Conservation (phyloP, 1,140 invertebrate genomes). For the Caenorhabditis latens region DNA sequence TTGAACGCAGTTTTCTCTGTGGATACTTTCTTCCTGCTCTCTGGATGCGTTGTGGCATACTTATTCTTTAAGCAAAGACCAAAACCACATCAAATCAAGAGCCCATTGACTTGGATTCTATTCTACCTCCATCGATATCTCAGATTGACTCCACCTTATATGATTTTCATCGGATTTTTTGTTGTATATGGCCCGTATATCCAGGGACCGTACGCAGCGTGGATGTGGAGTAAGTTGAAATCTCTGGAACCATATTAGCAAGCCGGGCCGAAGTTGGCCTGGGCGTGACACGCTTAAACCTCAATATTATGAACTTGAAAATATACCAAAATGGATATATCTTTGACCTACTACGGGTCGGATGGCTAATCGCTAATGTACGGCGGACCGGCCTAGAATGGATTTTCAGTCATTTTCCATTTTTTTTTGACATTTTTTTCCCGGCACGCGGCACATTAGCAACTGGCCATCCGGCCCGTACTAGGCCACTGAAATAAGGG, state of each 20-base stretch:
- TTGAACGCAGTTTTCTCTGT: slow-evolving; percentile 56
- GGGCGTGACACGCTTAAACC: too few relatives aligned
- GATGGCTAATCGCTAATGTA: too few relatives aligned
- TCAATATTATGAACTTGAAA: too few relatives aligned
- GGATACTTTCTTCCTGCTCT: slow-evolving; percentile 63
- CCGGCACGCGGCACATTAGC: too few relatives aligned
- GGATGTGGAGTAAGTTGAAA: slow-evolving; percentile 9
- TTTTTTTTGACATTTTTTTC: too few relatives aligned
- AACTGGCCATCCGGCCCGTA: background rate
- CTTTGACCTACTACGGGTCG: too few relatives aligned
- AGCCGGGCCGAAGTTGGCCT: too few relatives aligned
- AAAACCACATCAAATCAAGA: background rate
- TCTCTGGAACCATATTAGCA: too few relatives aligned
- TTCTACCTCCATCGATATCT: slow-evolving; percentile 66
- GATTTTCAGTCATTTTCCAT: too few relatives aligned
- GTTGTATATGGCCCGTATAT: slow-evolving; percentile 71
- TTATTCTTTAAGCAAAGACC: slow-evolving; percentile 62
- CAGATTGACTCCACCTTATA: slow-evolving; percentile 63
- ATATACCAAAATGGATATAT: too few relatives aligned
- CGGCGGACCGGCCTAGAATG: too few relatives aligned
- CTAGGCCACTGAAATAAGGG: too few relatives aligned
- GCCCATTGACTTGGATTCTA: slow-evolving; percentile 64
- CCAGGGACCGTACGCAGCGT: slow-evolving; percentile 64
- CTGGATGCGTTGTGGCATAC: slow-evolving; percentile 59
- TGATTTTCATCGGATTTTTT: slow-evolving; percentile 70